phyloP scores from a whole-genome alignment of 2,113 vertebrate species.

The Agelaius tricolor region DNA sequence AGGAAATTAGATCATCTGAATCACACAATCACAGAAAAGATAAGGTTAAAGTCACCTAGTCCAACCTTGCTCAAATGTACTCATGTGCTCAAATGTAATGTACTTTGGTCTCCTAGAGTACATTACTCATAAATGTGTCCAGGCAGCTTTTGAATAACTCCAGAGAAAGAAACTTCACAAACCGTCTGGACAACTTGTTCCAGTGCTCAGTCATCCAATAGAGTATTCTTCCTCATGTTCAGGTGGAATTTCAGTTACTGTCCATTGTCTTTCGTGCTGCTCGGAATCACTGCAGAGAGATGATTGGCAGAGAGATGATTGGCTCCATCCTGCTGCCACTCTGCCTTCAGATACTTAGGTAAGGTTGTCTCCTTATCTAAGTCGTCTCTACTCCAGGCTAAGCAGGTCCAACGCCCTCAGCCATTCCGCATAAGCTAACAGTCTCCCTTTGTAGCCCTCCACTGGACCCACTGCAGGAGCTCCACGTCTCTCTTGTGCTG shows the following conservation, averaged over 20 bases:
- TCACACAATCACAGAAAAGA: neutral
- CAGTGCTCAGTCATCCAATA: neutral
- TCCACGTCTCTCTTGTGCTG: neutral
- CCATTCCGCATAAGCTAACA: too few relatives aligned
- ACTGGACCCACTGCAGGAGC: neutral
- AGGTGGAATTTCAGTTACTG: neutral
- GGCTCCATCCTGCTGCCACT: neutral
- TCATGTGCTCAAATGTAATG: too few relatives aligned
- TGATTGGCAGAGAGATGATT: too few relatives aligned
- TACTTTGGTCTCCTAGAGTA: neutral
- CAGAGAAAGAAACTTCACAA: neutral
- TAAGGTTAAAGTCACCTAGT: neutral
- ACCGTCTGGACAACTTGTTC: neutral
- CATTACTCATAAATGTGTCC: neutral
- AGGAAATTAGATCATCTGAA: neutral
- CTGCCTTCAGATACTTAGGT: neutral
- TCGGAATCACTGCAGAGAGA: accelerated
- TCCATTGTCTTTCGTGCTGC: accelerated
- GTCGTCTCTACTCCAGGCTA: neutral
- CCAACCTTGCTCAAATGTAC: neutral
- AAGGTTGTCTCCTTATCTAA: neutral
- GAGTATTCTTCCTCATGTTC: neutral
- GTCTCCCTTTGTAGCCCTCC: neutral
- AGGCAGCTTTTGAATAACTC: neutral
- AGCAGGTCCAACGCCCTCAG: neutral